phyloP scores from a whole-genome alignment of 2,113 vertebrate species.

The Scomber colias region DNA sequence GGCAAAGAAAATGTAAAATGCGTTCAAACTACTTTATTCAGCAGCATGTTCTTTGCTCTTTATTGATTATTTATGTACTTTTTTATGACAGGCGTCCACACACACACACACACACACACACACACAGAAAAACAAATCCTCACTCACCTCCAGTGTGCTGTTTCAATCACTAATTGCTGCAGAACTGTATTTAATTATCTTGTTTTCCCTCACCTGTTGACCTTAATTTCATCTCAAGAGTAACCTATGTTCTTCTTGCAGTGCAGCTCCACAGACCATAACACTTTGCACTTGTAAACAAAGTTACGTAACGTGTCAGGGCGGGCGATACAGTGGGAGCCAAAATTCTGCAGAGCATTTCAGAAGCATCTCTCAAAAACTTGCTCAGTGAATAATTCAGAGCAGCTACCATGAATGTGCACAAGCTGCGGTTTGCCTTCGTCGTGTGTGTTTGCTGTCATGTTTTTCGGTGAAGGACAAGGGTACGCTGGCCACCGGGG shows the following conservation, averaged over 20 bases:
- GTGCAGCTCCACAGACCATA: constrained; percentile 26
- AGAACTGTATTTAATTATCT: not conserved
- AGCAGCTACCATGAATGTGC: constrained; percentile 32
- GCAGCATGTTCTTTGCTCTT: constrained; percentile 9
- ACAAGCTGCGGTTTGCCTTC: constrained; percentile 7
- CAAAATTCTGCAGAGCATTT: constrained; percentile 38
- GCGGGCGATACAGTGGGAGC: not conserved
- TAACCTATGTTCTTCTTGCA: constrained; percentile 12
- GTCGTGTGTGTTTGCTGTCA: constrained; percentile 40
- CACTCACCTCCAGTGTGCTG: not conserved
- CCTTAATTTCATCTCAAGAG: constrained; percentile 7
- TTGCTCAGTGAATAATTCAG: constrained; percentile 51
- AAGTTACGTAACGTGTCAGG: constrained; percentile 51
- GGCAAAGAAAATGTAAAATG: not conserved
- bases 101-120: no score
- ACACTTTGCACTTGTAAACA: constrained; percentile 40
- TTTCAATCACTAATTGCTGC: constrained; percentile 8
- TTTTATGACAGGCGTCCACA: not conserved
- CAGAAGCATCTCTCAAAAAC: constrained; percentile 43
- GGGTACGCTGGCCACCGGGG: not conserved
- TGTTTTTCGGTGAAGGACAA: constrained; percentile 48
- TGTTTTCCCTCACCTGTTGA: constrained; percentile 26
- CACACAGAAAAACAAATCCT: no score
- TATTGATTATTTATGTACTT: constrained; percentile 22
- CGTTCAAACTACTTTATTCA: constrained; percentile 12